Base-by-base conservation (phyloP, 2,888 invertebrate genomes). In the Xylota sylvarum region DNA sequence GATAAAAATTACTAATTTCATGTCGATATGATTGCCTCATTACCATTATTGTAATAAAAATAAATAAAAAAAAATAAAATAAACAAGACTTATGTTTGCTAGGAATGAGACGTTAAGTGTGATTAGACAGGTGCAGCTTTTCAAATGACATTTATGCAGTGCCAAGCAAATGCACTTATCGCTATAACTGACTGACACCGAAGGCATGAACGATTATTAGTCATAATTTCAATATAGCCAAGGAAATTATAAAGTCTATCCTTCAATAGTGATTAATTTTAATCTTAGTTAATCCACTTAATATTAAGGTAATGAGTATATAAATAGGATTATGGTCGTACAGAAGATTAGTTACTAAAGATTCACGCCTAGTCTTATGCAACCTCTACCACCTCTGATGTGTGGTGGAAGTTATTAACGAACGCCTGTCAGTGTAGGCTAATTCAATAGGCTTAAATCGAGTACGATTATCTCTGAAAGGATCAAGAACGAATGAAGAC, bases 21-120 rank as follows among this genome's bases (percentile, higher is more conserved):
- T 78, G 81, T 72, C 69, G 67, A 73, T 81, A 78, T 82, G 81
- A 86, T 86, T 86, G 77, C 81, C 81, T 86, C 86, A 86, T 86
- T 86, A 77, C 73, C 48, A 69, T 77, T 56, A 78, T 81, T 72
- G 81, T 81, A 62, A 85, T 77, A 85, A 81, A 85, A 85, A 78
- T 70, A 73, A 82, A 81, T 73, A 73, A 48, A 65, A 86, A 73
- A 48, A 65, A 86, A 73, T 77, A 81, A 73, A 85, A 76, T 58
- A 40, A 85, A 80, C 48, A 70, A 70, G 65, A 84, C 56, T 69
- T 52, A 74, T 70, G 80, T 65, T 76, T 72, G 64, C 58, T 10
- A 56, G 55, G 76, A 85, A 80, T 85, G 80, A 80, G 85, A 85
- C 80, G 76, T 80, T 80, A 85, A 80, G 80, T 80, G 72, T 80